These are phyloP conservation scores for Lasiurus cinereus DNA, from an alignment of 2,113 vertebrate species.

Conservation along the genomic window DNA sequence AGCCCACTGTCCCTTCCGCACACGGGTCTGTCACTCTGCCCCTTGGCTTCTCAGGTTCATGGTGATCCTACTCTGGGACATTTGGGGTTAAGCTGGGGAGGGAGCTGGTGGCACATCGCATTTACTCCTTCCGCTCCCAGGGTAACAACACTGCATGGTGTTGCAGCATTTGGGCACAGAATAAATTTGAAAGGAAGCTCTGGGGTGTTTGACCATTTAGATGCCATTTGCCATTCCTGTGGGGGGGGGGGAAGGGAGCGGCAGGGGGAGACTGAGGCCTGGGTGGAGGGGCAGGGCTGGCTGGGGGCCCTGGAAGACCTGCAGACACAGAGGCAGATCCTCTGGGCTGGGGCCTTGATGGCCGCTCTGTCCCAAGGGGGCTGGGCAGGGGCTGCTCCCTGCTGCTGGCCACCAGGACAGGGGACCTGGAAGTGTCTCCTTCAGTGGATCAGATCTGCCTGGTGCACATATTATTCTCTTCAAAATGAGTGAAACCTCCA, in stretches of 20 bases:
- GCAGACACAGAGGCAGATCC: neutral
- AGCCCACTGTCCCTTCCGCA: neutral
- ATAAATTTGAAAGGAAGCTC: neutral
- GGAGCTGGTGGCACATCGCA: neutral
- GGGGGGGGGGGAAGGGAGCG: no score
- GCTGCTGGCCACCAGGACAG: neutral
- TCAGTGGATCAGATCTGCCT: neutral
- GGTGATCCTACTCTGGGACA: neutral
- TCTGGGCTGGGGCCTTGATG: neutral
- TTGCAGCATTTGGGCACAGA: neutral
- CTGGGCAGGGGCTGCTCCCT: neutral
- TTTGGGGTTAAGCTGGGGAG: neutral
- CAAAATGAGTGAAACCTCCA: neutral
- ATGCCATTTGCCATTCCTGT: neutral
- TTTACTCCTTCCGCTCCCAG: neutral
- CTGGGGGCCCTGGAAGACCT: neutral
- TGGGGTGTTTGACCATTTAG: neutral
- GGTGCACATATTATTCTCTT: fast-evolving
- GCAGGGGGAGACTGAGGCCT: neutral
- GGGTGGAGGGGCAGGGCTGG: neutral
- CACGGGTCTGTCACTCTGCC: neutral
- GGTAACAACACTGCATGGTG: neutral
- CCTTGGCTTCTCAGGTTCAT: neutral
- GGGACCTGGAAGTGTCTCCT: neutral
- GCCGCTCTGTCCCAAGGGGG: neutral